Conservation (phyloP, 2,888 invertebrate genomes). For the Zygothrica quintamaculata region DNA sequence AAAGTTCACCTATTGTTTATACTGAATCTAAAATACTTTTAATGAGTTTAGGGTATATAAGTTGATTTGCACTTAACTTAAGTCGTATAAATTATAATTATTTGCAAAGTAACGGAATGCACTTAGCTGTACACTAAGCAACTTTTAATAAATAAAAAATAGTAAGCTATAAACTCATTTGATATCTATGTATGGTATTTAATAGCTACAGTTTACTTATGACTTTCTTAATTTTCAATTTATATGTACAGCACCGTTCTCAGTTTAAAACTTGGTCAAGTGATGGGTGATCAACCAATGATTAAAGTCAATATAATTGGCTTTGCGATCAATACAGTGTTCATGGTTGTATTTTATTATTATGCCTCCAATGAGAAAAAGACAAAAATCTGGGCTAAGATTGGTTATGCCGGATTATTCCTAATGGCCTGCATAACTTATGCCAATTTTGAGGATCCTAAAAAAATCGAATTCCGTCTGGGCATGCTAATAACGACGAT, state of each 20-base stretch:
- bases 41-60: too few relatives aligned
- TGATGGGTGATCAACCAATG: slow-evolving; percentile 91
- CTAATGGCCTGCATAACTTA: slow-evolving; percentile 88
- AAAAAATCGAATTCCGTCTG: slow-evolving; percentile 88
- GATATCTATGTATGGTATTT: too few relatives aligned
- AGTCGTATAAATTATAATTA: too few relatives aligned
- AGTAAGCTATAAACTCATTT: too few relatives aligned
- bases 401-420: slow-evolving; percentile 86
- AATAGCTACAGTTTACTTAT: too few relatives aligned
- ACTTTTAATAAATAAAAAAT: too few relatives aligned
- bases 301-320: slow-evolving; percentile 92
- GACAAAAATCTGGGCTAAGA: slow-evolving; percentile 86
- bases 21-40: too few relatives aligned
- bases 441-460: slow-evolving; percentile 87
- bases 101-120: too few relatives aligned
- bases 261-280: slow-evolving; percentile 90
- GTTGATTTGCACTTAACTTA: background rate
- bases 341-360: slow-evolving; percentile 88
- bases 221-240: too few relatives aligned
- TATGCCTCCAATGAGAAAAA: slow-evolving; percentile 87
- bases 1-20: too few relatives aligned
- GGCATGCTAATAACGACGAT: slow-evolving; percentile 88
- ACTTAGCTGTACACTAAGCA: too few relatives aligned
- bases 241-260: slow-evolving; percentile 88
- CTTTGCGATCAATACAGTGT: slow-evolving; percentile 88